Evolutionary conservation across 1,140 invertebrate species (phyloP), one percentile per base, ranked within the genome.

Genomic region (Drosophila mayri): DNA sequence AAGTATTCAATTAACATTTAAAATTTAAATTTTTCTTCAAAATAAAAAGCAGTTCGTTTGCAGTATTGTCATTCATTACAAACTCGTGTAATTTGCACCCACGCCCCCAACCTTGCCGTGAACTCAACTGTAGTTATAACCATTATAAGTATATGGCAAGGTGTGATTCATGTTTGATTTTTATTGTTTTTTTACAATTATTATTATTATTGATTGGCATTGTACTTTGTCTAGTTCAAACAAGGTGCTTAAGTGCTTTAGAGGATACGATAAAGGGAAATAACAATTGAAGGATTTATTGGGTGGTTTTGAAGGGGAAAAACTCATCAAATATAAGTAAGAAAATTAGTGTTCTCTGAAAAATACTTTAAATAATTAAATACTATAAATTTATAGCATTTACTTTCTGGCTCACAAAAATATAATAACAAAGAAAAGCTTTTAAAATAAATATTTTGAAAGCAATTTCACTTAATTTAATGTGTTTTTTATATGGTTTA

Each of bases 1-100:
- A 44, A 18, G 22, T 32, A 54, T 11, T 44, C 2, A 68, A 59
- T 60, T 32, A 49, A 30, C 46, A 46, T 50, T 46, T 4, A 49
- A 47, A 54, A 20, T 37, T 25, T 16, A 16, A 47, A 25, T 25
- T 25, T 12, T 4, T 4, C 2, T 25, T 25, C 6, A 67, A 20
- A 57, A 22, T 46, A 47, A 11, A 77, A 43, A 66, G 61, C 76
- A 62, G 30, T 62, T 57, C 25, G 22, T 47, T 76, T 35, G 40
- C 22, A 50, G 40, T 50, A 20, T 25, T 58, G 37, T 8, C 40
- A 44, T 38, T 41, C 40, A 65, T 65, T 73, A 28, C 41, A 43
- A 44, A 47, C 44, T 52, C 62, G 63, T 82, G 73, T 60, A 78
- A 46, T 62, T 63, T 9, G 55, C 79, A 78, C 79, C 67, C 73